Evolutionary conservation across 2,888 invertebrate genomes (phyloP).

Genomic region (Epistrophe eligans): DNA sequence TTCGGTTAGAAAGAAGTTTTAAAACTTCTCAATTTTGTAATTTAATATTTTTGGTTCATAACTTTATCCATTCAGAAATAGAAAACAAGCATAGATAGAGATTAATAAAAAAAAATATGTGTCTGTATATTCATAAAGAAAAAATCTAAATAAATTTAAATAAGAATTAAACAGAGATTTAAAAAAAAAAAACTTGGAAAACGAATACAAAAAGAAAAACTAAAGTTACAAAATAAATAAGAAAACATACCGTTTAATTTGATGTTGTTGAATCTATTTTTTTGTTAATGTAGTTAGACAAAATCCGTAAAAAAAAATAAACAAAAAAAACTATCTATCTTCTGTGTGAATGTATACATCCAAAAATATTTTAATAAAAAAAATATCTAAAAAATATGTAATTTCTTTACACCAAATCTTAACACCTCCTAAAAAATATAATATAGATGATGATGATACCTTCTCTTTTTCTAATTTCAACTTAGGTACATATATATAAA

Average conservation of each 20-base stretch:
- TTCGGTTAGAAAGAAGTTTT: no score
- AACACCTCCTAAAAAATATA: not conserved
- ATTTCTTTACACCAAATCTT: slow-evolving; percentile 15
- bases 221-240: not conserved
- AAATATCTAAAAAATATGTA: not conserved
- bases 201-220: not conserved
- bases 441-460: not conserved
- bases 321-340: slow-evolving; percentile 34
- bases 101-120: not conserved
- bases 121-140: not conserved
- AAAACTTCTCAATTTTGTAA: no score
- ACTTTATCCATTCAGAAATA: not conserved
- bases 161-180: not conserved
- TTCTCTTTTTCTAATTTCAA: not conserved
- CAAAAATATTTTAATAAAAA: not conserved
- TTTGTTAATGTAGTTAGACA: slow-evolving; percentile 65
- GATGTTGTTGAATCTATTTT: slow-evolving; percentile 43
- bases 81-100: not conserved
- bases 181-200: not conserved
- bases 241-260: slow-evolving; percentile 39
- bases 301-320: slow-evolving; percentile 35
- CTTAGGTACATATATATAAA: not conserved
- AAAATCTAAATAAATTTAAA: not conserved
- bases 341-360: slow-evolving; percentile 10
- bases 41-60: no score